Base-by-base conservation (phyloP, 2,113 vertebrate genomes). In the Lasiurus cinereus region DNA sequence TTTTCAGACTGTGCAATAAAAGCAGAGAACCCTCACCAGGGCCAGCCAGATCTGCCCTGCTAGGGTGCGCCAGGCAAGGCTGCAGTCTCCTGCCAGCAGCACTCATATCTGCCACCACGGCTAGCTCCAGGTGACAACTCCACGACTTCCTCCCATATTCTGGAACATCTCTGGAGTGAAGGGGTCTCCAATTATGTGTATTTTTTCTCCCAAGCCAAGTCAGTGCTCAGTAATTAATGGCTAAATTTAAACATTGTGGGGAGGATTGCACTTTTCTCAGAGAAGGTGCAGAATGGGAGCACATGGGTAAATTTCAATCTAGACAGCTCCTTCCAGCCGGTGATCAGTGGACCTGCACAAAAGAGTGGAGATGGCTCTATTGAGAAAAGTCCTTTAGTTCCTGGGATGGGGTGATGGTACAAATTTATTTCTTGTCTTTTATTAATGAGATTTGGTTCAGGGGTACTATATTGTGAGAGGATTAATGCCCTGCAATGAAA, bases 221-320 rank as follows among this genome's bases (percentile, higher is more conserved):
- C 88, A 87, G 14, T 43, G 76, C 59, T 95, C 56, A 12, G 96
- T 88, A 96, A 97, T 97, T 96, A 97, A 96, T 70, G 97, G 72
- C 85, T 56, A 56, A 66, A 95, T 97, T 91, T 92, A 64, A 94
- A 88, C 86, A 90, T 85, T 52, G 84, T 77, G 15, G 79, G 70
- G 43, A 90, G 33, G 54, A 96, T 54, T 95, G 78, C 90, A 74
- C 96, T 97, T 93, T 85, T 90, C 97, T 93, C 94, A 10, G 62
- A 83, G 94, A 91, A 87, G 94, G 64, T 77, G 15, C 14, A 80
- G 90, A 62, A 82, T 59, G 95, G 85, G 95, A 96, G 94, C 29
- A 31, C 24, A 7, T 7, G 92, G 74, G 78, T 94, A 88, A 94
- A 95, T 39, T 54, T 2, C 12, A 74, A 64, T 70, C 83, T 78